A percentile compares a stretch with the other conserved stretches of the same genome.
Conservation (phyloP, 2,113 vertebrate genomes). For the Phyllostomus discolor region DNA sequence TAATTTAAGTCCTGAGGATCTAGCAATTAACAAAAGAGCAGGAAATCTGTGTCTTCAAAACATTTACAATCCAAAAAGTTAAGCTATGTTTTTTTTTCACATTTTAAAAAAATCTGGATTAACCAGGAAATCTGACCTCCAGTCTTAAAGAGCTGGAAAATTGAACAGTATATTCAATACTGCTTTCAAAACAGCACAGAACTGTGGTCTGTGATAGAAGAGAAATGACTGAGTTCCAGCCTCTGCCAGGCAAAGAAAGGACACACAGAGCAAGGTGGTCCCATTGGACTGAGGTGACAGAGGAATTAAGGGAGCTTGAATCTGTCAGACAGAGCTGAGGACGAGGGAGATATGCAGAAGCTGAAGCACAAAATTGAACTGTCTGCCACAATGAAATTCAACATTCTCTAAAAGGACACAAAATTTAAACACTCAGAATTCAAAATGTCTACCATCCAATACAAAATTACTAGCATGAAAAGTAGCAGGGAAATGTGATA, state of each 20-base stretch:
- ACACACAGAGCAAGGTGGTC: not conserved
- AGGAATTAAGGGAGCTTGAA: not conserved
- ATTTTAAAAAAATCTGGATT: not conserved
- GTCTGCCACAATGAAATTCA: not conserved
- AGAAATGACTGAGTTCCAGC: not conserved
- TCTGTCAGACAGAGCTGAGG: not conserved
- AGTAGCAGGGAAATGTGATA: not conserved
- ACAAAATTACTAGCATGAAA: not conserved
- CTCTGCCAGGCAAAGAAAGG: not conserved
- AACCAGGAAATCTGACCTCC: not conserved
- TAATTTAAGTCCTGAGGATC: not conserved
- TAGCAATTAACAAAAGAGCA: constrained; percentile 2
- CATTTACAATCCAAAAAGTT: not conserved
- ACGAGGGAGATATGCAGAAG: not conserved
- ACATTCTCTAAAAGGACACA: not conserved
- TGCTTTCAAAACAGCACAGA: not conserved
- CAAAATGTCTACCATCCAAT: not conserved
- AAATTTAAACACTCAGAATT: not conserved
- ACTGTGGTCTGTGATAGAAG: not conserved
- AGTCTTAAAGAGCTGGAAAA: not conserved
- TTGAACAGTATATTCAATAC: not conserved
- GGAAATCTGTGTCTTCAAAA: not conserved
- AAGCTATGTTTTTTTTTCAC: not conserved
- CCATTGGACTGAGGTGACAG: not conserved
- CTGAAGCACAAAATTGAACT: not conserved